phyloP scores from a whole-genome alignment of 2,113 vertebrate genomes.

The Scopus umbretta region DNA sequence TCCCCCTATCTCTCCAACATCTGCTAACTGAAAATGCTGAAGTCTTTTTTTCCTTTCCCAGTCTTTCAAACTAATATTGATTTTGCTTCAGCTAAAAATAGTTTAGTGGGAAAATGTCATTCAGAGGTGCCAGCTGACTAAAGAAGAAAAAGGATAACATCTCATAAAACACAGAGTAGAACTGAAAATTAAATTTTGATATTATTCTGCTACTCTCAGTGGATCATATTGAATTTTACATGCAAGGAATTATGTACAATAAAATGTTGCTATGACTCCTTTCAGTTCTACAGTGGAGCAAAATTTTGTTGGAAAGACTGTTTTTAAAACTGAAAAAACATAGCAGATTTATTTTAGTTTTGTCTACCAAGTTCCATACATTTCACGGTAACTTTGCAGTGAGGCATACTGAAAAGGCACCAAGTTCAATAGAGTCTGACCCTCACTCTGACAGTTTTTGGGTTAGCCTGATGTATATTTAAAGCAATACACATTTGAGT shows the following conservation, averaged over 20 bases:
- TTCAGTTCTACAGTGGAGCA: neutral
- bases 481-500: neutral
- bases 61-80: conserved; percentile 50
- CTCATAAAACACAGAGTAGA: neutral
- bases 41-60: conserved; percentile 30
- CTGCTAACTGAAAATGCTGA: conserved; percentile 34
- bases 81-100: conserved; percentile 55
- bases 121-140: conserved; percentile 37
- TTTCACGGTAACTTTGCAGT: neutral
- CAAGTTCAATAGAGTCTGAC: neutral
- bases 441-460: neutral
- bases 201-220: neutral
- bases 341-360: conserved; percentile 14
- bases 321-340: neutral
- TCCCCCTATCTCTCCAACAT: neutral
- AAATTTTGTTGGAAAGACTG: neutral
- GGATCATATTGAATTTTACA: neutral
- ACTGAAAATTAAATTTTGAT: conserved; percentile 10
- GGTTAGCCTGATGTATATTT: neutral
- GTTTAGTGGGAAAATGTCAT: conserved; percentile 47
- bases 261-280: neutral
- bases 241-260: neutral
- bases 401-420: neutral
- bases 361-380: neutral
- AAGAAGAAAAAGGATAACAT: conserved; percentile 13